A percentile compares a stretch with the other conserved stretches of the same genome.
Evolutionary conservation across 2,797 vertebrate species (phyloP).

Genomic region (Sebastes steindachneri): DNA sequence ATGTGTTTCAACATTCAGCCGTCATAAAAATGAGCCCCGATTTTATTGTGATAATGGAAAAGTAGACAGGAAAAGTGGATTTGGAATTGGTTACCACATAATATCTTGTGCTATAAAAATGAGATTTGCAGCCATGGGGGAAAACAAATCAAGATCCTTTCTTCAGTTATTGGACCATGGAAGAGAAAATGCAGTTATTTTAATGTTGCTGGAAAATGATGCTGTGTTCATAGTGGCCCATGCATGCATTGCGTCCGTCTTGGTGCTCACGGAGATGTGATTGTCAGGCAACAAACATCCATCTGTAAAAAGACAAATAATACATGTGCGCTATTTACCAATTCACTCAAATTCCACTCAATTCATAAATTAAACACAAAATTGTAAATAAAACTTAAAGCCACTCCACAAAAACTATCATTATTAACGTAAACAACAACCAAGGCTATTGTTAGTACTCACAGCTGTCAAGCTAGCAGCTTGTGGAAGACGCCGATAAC

Average conservation of each 20-base stretch:
- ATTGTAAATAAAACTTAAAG: not conserved
- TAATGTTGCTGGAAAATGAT: slow-evolving; percentile 75
- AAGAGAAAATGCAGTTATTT: slow-evolving; percentile 82
- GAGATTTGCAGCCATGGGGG: slow-evolving; percentile 78
- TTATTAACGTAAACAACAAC: too few relatives aligned
- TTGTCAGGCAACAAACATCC: slow-evolving; percentile 45
- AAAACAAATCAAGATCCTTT: slow-evolving; percentile 82
- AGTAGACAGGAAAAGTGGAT: slow-evolving; percentile 81
- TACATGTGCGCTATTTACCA: not conserved
- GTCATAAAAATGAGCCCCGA: slow-evolving; percentile 75
- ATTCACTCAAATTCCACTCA: not conserved
- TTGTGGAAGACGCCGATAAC: too few relatives aligned
- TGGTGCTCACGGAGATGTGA: slow-evolving; percentile 45
- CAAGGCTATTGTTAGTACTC: too few relatives aligned
- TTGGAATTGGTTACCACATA: slow-evolving; percentile 82
- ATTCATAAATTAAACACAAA: not conserved
- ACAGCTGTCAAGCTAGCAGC: too few relatives aligned
- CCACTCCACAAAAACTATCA: too few relatives aligned
- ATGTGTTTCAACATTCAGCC: slow-evolving; percentile 79
- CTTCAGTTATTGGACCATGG: slow-evolving; percentile 80
- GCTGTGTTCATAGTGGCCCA: slow-evolving; percentile 48
- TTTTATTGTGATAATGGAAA: slow-evolving; percentile 85
- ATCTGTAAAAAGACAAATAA: slow-evolving; percentile 32
- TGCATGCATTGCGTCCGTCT: slow-evolving; percentile 48
- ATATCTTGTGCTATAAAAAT: slow-evolving; percentile 80